Percentiles rank a stretch among this genome's conserved stretches.
Conservation (phyloP, 2,888 invertebrate species). For the Acrobeloides nanus region DNA sequence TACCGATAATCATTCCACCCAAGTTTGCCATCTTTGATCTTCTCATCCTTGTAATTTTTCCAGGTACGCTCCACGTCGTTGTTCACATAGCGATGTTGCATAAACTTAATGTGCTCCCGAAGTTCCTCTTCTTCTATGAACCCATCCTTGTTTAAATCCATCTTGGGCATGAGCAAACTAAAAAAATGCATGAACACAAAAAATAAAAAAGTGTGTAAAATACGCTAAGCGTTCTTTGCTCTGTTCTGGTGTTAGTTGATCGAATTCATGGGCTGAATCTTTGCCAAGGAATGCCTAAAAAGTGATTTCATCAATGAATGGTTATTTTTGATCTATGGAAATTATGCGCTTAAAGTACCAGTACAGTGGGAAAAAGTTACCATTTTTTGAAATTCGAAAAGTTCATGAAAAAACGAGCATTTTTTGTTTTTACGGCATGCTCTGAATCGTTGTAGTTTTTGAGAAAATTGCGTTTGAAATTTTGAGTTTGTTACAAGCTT, state of each 20-base stretch:
- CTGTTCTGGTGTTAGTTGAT: slow-evolving; percentile 86
- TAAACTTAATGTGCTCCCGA: slow-evolving; percentile 89
- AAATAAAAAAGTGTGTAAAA: too few species aligned
- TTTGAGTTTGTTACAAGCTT: too few species aligned
- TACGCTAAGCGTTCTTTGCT: slow-evolving; percentile 72
- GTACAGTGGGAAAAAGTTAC: too few species aligned
- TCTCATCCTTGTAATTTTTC: slow-evolving; percentile 76
- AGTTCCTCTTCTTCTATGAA: slow-evolving; percentile 77
- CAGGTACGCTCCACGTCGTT: slow-evolving; percentile 89
- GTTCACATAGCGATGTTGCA: slow-evolving; percentile 69
- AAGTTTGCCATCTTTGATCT: slow-evolving; percentile 67
- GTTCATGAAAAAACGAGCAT: too few species aligned
- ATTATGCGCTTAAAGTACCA: too few species aligned
- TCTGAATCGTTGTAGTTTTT: too few species aligned
- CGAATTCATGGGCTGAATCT: slow-evolving; percentile 80
- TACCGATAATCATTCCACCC: slow-evolving; percentile 78
- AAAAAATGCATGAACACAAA: neutral
- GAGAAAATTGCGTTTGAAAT: too few species aligned
- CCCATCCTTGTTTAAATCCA: slow-evolving; percentile 77
- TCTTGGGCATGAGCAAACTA: slow-evolving; percentile 83
- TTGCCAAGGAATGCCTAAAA: slow-evolving; percentile 94
- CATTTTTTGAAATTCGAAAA: too few species aligned
- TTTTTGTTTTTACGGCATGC: too few species aligned
- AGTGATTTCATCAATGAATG: slow-evolving; percentile 94
- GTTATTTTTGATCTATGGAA: slow-evolving; percentile 65